Percentiles rank a stretch among this genome's conserved stretches.
phyloP scores from a whole-genome alignment of 2,797 vertebrate species.

The Tamandua tetradactyla region DNA sequence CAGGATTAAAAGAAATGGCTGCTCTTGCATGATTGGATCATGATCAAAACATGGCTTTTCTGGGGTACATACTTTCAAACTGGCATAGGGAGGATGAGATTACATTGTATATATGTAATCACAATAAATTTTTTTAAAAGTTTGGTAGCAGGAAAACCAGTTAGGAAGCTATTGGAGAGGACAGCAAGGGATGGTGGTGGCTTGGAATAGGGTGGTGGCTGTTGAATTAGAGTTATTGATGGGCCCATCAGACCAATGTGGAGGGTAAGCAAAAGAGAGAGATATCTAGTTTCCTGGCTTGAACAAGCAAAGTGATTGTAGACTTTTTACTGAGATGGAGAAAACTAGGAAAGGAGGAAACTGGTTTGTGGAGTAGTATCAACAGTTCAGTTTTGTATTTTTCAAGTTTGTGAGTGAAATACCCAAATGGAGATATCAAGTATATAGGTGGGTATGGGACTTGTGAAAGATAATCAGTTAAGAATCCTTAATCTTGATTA shows the following conservation, averaged over 20 bases:
- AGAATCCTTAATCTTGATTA: constrained; percentile 32
- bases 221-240: not conserved
- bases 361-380: not conserved
- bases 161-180: not conserved
- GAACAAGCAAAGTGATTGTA: not conserved
- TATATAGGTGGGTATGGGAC: not conserved
- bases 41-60: no score
- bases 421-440: constrained; percentile 12
- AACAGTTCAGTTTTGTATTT: constrained; percentile 38
- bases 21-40: no score
- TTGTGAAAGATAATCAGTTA: constrained; percentile 42
- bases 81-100: no score
- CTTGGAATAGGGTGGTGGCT: no score
- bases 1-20: no score
- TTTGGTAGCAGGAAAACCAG: not conserved
- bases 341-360: constrained; percentile 6
- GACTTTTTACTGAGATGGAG: not conserved
- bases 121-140: no score
- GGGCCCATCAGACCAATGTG: not conserved
- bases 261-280: constrained; percentile 10
- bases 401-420: not conserved
- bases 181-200: not conserved
- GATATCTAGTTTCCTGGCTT: constrained; percentile 1
- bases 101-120: no score
- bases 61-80: no score